Percentiles rank a stretch among this genome's conserved stretches.
These are phyloP conservation scores for Zygaena filipendulae DNA, from an alignment of 2,888 invertebrate species.

Conservation along the genomic window DNA sequence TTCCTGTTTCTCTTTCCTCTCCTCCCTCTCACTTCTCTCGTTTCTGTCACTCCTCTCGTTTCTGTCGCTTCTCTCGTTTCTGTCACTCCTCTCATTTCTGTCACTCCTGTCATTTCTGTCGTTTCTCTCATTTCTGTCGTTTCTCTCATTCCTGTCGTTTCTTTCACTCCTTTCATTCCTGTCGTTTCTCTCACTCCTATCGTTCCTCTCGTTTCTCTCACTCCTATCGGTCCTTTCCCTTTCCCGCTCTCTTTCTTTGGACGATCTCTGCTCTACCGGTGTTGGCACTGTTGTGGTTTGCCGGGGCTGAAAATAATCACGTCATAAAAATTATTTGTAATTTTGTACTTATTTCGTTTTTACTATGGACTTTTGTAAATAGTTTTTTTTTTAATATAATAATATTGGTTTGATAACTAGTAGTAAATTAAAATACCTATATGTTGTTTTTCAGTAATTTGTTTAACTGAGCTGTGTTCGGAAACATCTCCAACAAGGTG, in stretches of 20 bases:
- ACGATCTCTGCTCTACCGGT: slow-evolving; percentile 46
- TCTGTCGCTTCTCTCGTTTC: slow-evolving; percentile 10
- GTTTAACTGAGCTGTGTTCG: too few species aligned
- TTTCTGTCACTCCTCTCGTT: slow-evolving; percentile 21
- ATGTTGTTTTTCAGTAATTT: too few species aligned
- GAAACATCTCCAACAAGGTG: too few species aligned
- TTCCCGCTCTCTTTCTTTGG: slow-evolving; percentile 43
- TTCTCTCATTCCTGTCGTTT: slow-evolving; percentile 39
- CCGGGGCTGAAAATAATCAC: slow-evolving; percentile 33
- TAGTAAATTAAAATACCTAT: too few species aligned
- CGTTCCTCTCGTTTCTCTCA: slow-evolving; percentile 10
- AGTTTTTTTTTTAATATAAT: too few species aligned
- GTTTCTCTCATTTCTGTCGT: slow-evolving; percentile 33
- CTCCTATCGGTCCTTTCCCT: slow-evolving; percentile 21
- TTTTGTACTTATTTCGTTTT: too few species aligned
- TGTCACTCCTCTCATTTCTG: too few species aligned
- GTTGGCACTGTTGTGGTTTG: slow-evolving; percentile 41
- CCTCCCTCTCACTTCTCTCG: slow-evolving; percentile 31
- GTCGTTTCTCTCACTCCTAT: slow-evolving; percentile 25
- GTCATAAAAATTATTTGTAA: too few species aligned
- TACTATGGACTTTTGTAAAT: too few species aligned
- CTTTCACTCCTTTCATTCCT: slow-evolving; percentile 25
- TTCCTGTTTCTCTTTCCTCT: slow-evolving; percentile 44
- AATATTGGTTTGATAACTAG: too few species aligned
- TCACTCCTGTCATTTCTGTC: slow-evolving; percentile 38